Evolutionary conservation across 1,140 invertebrate genomes (phyloP), one percentile per base, ranked within the genome.

Genomic region (Sycophaga agraensis): DNA sequence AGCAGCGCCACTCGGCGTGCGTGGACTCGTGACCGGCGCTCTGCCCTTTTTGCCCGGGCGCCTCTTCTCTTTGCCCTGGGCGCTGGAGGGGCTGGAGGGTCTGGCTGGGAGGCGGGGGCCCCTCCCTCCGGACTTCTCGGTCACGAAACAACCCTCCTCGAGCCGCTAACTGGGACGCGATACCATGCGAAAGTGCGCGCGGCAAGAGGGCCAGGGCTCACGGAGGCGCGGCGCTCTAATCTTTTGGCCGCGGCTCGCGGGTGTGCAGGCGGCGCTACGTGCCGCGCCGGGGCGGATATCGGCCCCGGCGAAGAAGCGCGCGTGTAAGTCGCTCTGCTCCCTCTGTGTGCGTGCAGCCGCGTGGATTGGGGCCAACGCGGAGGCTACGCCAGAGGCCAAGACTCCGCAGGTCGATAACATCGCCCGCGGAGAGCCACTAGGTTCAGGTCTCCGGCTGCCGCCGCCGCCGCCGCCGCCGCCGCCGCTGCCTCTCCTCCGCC

Each of bases 391-490:
- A n/a, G 66, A 31, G 63, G 49, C 66, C 64, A 67, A 71, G 69
- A 71, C 67, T 71, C 66, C 58, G 64, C 57, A 71, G 70, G 67
- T 70, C 70, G 71, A 70, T 70, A 72, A 60, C 64, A 72, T 74
- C 68, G 69, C 64, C 14, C 6, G n/a, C 5, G 28, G 66, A 68
- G 68, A 73, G 68, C 66, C 68, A 70, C 66, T 64, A 66, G 65
- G 68, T 70, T 70, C 67, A 69, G 69, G 67, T 68, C 69, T 68
- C 65, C 66, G 63, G 70, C 67, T 71, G 68, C 71, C 55, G 65
- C 66, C 64, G 56, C 61, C 28, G 37, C 28, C 16, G 21, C 59
- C 45, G 54, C 54, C 43, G 28, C 40, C 5, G 16, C 40, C 4
- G 7, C 26, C 11, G 5, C 46, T 48, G n/a, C 2, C 46, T 17